These are phyloP conservation scores for Petaurus breviceps DNA, from an alignment of 2,113 vertebrate species.

Conservation along the genomic window DNA sequence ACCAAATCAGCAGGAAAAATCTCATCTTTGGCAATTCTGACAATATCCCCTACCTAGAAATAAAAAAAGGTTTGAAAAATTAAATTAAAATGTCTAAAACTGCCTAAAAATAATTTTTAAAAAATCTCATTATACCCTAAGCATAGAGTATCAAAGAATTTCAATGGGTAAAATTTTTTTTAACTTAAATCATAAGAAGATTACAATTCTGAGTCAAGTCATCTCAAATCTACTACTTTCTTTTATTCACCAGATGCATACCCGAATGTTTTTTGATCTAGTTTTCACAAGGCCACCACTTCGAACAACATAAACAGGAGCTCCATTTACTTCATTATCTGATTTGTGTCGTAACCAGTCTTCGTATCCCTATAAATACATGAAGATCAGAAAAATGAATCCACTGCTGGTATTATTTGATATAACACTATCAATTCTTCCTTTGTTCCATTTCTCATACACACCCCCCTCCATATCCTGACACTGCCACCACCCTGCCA, in stretches of 20 bases:
- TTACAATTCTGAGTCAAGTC: not conserved
- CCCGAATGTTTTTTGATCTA: slow-evolving; percentile 97
- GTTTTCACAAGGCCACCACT: slow-evolving; percentile 99
- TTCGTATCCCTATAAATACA: slow-evolving; percentile 92
- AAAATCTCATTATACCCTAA: not conserved
- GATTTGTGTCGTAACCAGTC: slow-evolving; percentile 99
- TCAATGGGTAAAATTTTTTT: not conserved
- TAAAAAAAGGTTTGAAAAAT: slow-evolving; percentile 35
- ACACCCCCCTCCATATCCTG: too few relatives aligned
- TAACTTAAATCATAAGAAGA: slow-evolving; percentile 28
- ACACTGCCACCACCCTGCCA: too few relatives aligned
- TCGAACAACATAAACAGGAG: slow-evolving; percentile 97
- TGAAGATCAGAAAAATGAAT: slow-evolving; percentile 51
- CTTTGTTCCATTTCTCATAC: too few relatives aligned
- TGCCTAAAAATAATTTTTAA: not conserved
- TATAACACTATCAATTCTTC: not conserved
- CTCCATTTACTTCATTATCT: slow-evolving; percentile 98
- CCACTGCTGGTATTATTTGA: not conserved
- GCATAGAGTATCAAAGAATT: not conserved
- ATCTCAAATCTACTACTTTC: slow-evolving; percentile 11
- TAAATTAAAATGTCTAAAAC: not conserved
- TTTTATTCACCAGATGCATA: slow-evolving; percentile 77
- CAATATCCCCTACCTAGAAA: slow-evolving; percentile 95
- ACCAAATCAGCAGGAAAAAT: slow-evolving; percentile 96
- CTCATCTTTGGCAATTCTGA: slow-evolving; percentile 98